Evolutionary conservation across 2,888 invertebrate species (phyloP).

Genomic region (Meloe dianella): DNA sequence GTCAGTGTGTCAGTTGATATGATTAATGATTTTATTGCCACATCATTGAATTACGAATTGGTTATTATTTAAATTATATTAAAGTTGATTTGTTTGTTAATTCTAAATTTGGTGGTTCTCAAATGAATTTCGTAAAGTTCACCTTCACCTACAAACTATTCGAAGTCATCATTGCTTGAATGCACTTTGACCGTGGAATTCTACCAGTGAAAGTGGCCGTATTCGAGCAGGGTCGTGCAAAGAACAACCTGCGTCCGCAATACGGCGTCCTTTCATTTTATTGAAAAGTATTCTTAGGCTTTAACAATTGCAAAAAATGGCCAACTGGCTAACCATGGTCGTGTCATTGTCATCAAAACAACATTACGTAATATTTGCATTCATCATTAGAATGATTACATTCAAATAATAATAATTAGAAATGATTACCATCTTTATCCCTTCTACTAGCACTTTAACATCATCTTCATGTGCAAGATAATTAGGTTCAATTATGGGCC

Average conservation of each 20-base stretch:
- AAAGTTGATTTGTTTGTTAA: neutral
- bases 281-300: neutral
- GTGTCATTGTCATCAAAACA: neutral
- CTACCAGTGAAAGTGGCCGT: neutral
- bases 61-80: neutral
- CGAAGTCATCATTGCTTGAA: neutral
- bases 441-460: conserved; percentile 74
- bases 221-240: too few relatives aligned
- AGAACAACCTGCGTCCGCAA: too few relatives aligned
- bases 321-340: neutral
- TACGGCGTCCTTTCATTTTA: too few relatives aligned
- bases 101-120: neutral
- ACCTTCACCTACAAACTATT: conserved; percentile 14
- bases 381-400: too few relatives aligned
- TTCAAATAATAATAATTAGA: neutral
- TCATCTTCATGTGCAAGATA: conserved; percentile 79
- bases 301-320: neutral
- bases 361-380: neutral
- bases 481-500: conserved; percentile 82
- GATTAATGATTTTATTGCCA: neutral
- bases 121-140: neutral
- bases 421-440: conserved; percentile 70
- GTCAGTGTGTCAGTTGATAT: neutral
- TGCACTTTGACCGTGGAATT: neutral
- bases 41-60: neutral